Conservation (phyloP, 2,113 vertebrate genomes). For the Ptilonorhynchus violaceus region DNA sequence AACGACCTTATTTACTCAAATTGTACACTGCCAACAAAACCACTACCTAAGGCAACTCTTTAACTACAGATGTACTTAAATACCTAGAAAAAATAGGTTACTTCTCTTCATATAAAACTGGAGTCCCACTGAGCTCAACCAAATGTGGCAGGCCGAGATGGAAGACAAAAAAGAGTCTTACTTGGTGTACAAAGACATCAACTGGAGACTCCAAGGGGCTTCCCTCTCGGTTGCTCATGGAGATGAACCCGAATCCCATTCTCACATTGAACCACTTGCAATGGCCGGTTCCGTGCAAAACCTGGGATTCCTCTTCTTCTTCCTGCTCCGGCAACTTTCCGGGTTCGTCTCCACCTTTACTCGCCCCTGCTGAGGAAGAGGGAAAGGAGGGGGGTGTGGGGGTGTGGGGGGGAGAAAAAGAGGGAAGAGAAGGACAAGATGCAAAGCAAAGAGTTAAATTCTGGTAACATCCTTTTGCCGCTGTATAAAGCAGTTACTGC, state of each 20-base stretch:
- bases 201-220: slow-evolving; percentile 89
- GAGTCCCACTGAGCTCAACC: background rate
- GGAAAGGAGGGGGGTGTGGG: background rate
- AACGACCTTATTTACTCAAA: background rate
- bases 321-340: slow-evolving; percentile 86
- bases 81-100: background rate
- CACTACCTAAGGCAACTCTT: background rate
- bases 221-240: slow-evolving; percentile 94
- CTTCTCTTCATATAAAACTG: background rate
- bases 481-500: background rate
- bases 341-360: slow-evolving; percentile 91
- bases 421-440: background rate
- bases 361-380: slow-evolving; percentile 86
- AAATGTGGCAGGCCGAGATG: background rate
- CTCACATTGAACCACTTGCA: slow-evolving; percentile 99
- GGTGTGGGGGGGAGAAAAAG: background rate
- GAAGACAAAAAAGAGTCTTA: slow-evolving; percentile 76
- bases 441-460: slow-evolving; percentile 55
- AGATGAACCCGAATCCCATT: slow-evolving; percentile 99
- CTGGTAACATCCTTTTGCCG: background rate
- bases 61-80: background rate
- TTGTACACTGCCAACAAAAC: background rate
- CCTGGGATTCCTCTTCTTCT: slow-evolving; percentile 83
- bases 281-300: slow-evolving; percentile 91
- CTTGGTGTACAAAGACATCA: slow-evolving; percentile 99